Percentiles rank a stretch among this genome's conserved stretches.
Evolutionary conservation across 2,797 vertebrate species (phyloP).

Genomic region (Amniataba percoides): DNA sequence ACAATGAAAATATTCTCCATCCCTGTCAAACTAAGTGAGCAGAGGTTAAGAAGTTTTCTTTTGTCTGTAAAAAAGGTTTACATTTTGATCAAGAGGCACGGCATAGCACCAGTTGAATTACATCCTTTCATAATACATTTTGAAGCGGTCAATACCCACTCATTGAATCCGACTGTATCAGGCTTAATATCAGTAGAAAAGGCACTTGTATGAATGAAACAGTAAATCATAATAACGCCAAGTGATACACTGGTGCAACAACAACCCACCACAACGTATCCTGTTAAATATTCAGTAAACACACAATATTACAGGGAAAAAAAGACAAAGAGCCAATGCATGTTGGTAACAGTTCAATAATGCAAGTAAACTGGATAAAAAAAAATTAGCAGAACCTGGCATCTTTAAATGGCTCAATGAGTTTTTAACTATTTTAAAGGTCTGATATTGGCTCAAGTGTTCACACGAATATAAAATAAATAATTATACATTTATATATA

Average conservation of each 20-base stretch:
- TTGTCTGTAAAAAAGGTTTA: neutral
- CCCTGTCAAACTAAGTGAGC: neutral
- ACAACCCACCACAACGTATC: slow-evolving; percentile 59
- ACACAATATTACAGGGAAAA: slow-evolving; percentile 20
- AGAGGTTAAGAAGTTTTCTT: neutral
- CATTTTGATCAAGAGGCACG: slow-evolving; percentile 5
- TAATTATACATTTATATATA: slow-evolving; percentile 54
- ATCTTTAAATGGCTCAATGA: slow-evolving; percentile 32
- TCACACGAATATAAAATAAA: slow-evolving; percentile 74
- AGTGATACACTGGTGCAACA: slow-evolving; percentile 45
- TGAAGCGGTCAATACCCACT: slow-evolving; percentile 37
- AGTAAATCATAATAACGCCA: neutral
- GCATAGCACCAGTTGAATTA: slow-evolving; percentile 16
- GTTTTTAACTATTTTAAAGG: slow-evolving; percentile 46
- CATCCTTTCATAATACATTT: slow-evolving; percentile 14
- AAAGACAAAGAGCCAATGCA: slow-evolving; percentile 2
- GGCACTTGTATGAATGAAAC: slow-evolving; percentile 46
- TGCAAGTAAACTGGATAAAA: slow-evolving; percentile 15
- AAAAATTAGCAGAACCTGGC: slow-evolving; percentile 18
- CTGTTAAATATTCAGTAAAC: slow-evolving; percentile 51
- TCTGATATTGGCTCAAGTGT: slow-evolving; percentile 45
- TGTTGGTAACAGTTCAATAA: slow-evolving; percentile 1
- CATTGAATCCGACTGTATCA: slow-evolving; percentile 53
- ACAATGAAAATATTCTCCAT: neutral
- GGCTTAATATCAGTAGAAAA: slow-evolving; percentile 44